These are phyloP conservation scores for Aphodius granarius DNA, from an alignment of 2,888 invertebrate species.

Conservation along the genomic window DNA sequence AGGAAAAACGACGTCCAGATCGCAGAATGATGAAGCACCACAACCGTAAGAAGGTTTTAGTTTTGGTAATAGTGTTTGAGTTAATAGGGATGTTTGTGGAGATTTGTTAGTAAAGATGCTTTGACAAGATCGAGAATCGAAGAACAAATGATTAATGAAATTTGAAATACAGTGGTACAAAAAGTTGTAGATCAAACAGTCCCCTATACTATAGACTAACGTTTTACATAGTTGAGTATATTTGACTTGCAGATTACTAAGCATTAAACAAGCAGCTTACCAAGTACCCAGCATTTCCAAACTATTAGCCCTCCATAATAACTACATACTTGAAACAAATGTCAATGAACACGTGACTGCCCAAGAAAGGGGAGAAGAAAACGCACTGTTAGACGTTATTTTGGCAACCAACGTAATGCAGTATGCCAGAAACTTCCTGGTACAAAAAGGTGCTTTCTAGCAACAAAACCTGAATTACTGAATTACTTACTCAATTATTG, in stretches of 20 bases:
- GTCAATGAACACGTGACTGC: conserved; percentile 77
- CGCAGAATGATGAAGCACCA: conserved; percentile 71
- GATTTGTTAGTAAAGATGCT: neutral
- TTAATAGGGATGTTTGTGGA: neutral
- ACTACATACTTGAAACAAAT: conserved; percentile 76
- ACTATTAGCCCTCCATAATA: conserved; percentile 76
- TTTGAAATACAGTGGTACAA: neutral
- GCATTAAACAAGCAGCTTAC: conserved; percentile 63
- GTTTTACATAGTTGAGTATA: neutral
- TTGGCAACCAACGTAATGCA: conserved; percentile 77
- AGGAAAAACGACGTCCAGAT: conserved; percentile 71
- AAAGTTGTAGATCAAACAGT: neutral
- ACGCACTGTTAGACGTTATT: conserved; percentile 76
- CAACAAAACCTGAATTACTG: neutral
- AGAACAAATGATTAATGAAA: neutral
- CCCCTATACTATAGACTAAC: too few relatives aligned
- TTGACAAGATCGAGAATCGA: too few relatives aligned
- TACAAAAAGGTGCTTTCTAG: conserved; percentile 55
- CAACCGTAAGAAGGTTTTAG: conserved; percentile 64
- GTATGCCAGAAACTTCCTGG: conserved; percentile 67
- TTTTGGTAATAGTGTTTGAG: conserved; percentile 32
- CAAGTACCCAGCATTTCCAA: conserved; percentile 74
- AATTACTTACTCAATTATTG: neutral
- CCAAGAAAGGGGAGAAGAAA: conserved; percentile 76
- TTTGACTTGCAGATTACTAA: conserved; percentile 62